Conservation (phyloP, 2,797 vertebrate species). For the Bovichtus variegatus region DNA sequence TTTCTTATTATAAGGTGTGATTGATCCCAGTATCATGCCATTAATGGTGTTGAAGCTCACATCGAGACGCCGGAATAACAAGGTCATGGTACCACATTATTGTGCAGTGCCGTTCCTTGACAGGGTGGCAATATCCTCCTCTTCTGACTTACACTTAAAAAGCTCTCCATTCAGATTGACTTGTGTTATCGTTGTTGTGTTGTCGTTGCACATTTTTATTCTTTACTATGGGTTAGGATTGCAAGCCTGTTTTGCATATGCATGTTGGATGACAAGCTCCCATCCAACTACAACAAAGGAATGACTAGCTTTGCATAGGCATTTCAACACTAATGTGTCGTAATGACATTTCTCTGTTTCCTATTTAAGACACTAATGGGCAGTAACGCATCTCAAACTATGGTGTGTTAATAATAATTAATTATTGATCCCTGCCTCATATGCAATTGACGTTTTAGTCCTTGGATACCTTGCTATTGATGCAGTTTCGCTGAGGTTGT, state of each 20-base stretch:
- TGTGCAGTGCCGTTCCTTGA: conserved; percentile 41
- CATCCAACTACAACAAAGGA: conserved; percentile 48
- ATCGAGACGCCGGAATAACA: conserved; percentile 53
- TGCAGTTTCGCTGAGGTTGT: conserved; percentile 33
- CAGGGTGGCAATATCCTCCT: conserved; percentile 27
- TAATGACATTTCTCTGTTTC: conserved; percentile 70
- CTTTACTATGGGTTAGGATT: conserved; percentile 1
- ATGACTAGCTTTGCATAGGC: conserved; percentile 61
- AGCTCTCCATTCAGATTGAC: conserved; percentile 23
- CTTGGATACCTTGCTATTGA: conserved; percentile 66
- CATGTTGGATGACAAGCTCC: conserved; percentile 54
- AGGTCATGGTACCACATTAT: conserved; percentile 64
- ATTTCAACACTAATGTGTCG: conserved; percentile 66
- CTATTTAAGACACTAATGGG: conserved; percentile 73
- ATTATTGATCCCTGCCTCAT: conserved; percentile 74
- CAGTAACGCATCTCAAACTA: conserved; percentile 73
- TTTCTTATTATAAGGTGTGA: conserved; percentile 68
- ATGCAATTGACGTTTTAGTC: conserved; percentile 69
- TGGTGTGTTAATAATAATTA: conserved; percentile 76
- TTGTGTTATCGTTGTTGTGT: not conserved
- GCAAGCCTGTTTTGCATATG: conserved; percentile 51
- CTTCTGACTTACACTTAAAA: conserved; percentile 21
- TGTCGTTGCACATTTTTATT: conserved; percentile 30
- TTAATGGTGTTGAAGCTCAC: conserved; percentile 65
- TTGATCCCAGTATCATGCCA: conserved; percentile 68